phyloP scores from a whole-genome alignment of 2,113 vertebrate genomes.

The Eretmochelys imbricata region DNA sequence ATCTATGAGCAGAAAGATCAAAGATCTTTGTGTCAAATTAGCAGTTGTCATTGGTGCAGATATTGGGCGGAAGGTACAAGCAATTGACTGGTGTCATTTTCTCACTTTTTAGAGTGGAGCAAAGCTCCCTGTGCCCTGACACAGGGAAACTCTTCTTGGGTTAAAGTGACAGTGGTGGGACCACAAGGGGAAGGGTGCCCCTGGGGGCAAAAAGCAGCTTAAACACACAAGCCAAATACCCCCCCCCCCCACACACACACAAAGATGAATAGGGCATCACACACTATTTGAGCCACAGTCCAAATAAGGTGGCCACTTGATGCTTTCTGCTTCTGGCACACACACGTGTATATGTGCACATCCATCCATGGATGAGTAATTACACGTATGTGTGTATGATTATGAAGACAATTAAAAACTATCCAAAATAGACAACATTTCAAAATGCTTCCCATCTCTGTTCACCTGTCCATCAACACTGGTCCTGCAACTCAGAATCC shows the following conservation, averaged over 20 bases:
- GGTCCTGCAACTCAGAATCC: too few species aligned
- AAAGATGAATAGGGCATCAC: neutral
- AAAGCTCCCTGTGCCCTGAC: neutral
- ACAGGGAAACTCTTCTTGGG: neutral
- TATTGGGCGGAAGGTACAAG: neutral
- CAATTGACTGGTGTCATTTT: neutral
- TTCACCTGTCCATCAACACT: too few species aligned
- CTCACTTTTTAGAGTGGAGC: neutral
- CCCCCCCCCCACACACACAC: too few species aligned
- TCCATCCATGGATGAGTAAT: neutral
- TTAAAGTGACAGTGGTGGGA: neutral
- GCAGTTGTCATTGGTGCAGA: too few species aligned
- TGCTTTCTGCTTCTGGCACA: neutral
- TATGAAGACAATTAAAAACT: neutral
- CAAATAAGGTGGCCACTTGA: neutral
- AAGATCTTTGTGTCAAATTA: neutral
- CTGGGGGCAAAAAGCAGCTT: neutral
- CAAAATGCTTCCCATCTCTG: neutral
- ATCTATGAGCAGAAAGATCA: neutral
- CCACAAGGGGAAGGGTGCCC: neutral
- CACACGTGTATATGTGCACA: neutral
- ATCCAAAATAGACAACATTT: neutral
- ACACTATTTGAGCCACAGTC: neutral
- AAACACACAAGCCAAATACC: neutral
- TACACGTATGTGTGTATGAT: too few species aligned